phyloP scores from a whole-genome alignment of 2,797 vertebrate genomes.

The Remorina albescens region DNA sequence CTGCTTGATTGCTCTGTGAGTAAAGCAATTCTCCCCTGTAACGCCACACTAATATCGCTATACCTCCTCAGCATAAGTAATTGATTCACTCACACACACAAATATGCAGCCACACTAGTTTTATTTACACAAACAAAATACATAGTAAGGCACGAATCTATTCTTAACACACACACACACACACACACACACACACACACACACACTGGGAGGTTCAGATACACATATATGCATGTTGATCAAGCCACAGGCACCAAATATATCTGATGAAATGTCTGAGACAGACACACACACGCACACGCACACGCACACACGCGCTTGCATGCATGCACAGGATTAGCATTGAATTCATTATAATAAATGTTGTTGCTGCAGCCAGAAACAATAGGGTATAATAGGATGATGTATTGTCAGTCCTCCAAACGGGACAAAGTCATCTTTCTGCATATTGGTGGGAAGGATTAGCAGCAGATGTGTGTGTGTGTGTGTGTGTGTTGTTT shows the following conservation, averaged over 20 bases:
- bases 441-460: slow-evolving; percentile 46
- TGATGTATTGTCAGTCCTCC: slow-evolving; percentile 71
- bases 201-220: slow-evolving; percentile 11
- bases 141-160: not conserved
- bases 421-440: slow-evolving; percentile 65
- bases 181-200: slow-evolving; percentile 14
- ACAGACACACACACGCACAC: not conserved
- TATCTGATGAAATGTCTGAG: slow-evolving; percentile 14
- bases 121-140: slow-evolving; percentile 26
- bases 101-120: slow-evolving; percentile 35
- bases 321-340: slow-evolving; percentile 33
- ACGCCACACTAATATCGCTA: slow-evolving; percentile 42
- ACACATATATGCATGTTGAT: slow-evolving; percentile 24
- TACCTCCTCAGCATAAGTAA: slow-evolving; percentile 65
- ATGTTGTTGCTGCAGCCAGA: slow-evolving; percentile 60
- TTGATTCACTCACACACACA: slow-evolving; percentile 45
- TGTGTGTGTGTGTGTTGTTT: slow-evolving; percentile 1
- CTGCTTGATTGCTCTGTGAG: slow-evolving; percentile 81
- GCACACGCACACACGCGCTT: slow-evolving; percentile 10
- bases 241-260: slow-evolving; percentile 19
- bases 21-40: slow-evolving; percentile 67
- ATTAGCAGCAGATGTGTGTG: slow-evolving; percentile 38
- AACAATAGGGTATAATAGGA: slow-evolving; percentile 67
- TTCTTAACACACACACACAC: not conserved
- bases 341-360: slow-evolving; percentile 58